Conservation (phyloP, 1,140 invertebrate genomes). For the Drosophila obscura region DNA sequence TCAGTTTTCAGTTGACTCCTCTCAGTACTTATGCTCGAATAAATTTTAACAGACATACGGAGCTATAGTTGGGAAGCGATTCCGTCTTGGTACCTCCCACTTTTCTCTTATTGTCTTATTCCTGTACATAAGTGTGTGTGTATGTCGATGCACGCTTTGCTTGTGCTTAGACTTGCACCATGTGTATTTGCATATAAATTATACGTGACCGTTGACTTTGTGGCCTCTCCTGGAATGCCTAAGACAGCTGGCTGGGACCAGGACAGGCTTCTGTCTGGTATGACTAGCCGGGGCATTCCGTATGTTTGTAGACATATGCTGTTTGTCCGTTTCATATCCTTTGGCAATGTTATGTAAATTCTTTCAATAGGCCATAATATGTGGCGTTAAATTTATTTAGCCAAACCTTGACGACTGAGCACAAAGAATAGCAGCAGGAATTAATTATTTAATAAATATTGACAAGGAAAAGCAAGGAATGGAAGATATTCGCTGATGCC, state of each 20-base stretch:
- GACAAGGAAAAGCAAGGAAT: too few species aligned
- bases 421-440: too few species aligned
- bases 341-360: constrained; percentile 60
- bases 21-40: constrained; percentile 78
- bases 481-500: too few species aligned
- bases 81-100: constrained; percentile 7
- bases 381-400: constrained; percentile 50
- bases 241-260: constrained; percentile 60
- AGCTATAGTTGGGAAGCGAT: constrained; percentile 54
- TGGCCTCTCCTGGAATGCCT: constrained; percentile 76
- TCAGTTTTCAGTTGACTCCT: constrained; percentile 70
- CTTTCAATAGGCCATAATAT: constrained; percentile 61
- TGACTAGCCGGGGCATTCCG: constrained; percentile 43
- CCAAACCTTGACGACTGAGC: constrained; percentile 6
- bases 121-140: constrained; percentile 22
- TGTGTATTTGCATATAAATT: constrained; percentile 82
- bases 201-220: constrained; percentile 79
- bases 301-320: constrained; percentile 61
- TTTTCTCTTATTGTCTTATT: not conserved
- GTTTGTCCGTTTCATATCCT: constrained; percentile 70
- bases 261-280: constrained; percentile 56
- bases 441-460: too few species aligned
- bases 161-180: constrained; percentile 62
- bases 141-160: constrained; percentile 39
- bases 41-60: constrained; percentile 80